A percentile compares a stretch with the other conserved stretches of the same genome.
These are phyloP conservation scores for Sinocyclocheilus grahami DNA, from an alignment of 2,113 vertebrate genomes.

Conservation along the genomic window DNA sequence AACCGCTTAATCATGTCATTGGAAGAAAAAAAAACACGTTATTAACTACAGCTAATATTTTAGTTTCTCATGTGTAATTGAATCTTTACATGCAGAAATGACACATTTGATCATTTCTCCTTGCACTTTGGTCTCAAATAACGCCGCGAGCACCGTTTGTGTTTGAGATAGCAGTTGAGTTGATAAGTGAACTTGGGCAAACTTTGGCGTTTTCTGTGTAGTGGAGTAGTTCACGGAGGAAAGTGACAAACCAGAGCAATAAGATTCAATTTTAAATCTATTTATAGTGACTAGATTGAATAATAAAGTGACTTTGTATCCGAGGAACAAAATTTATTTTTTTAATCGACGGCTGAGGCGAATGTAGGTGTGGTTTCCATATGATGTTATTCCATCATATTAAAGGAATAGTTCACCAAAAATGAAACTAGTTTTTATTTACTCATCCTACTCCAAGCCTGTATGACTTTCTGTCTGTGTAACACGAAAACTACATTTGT, in stretches of 20 bases:
- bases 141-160: not conserved
- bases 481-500: not conserved
- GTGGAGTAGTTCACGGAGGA: not conserved
- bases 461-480: not conserved
- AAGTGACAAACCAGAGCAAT: not conserved
- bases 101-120: not conserved
- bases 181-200: constrained; percentile 26
- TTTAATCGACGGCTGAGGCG: not conserved
- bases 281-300: not conserved
- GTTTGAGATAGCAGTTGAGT: not conserved
- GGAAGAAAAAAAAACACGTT: not conserved
- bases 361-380: constrained; percentile 38
- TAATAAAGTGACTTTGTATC: not conserved
- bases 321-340: not conserved
- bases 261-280: not conserved
- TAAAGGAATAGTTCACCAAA: constrained; percentile 19
- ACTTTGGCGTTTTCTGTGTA: constrained; percentile 6
- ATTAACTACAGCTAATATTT: not conserved
- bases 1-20: not conserved
- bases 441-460: not conserved
- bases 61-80: not conserved
- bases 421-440: not conserved
- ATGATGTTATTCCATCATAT: not conserved
- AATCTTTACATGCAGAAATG: not conserved
- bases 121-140: constrained; percentile 2